Evolutionary conservation across 2,888 invertebrate genomes (phyloP), one percentile per base, ranked within the genome.

Genomic region (Dynastes hyllus): DNA sequence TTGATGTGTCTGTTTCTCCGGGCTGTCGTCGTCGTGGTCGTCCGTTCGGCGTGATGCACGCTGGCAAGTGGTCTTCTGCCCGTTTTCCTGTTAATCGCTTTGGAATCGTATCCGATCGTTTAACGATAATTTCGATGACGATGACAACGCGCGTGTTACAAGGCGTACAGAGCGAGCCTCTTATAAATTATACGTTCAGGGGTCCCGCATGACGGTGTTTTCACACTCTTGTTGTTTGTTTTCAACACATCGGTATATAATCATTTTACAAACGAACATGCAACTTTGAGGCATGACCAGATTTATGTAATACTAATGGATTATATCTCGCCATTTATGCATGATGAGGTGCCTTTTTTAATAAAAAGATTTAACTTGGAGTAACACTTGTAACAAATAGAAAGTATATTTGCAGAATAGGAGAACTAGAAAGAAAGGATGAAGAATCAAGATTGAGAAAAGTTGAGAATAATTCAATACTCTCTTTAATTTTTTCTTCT

Each of bases 101-200:
- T 73, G 16, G 40, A 73, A 73, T 73, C 40, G 37, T 73, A 73
- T 58, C 73, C 58, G 58, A 73, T 73, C 73, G 58, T 73, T 73
- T 73, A 73, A 61, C 58, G 73, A 58, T 73, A 58, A 73, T 73
- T 73, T 73, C 58, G 73, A 73, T 58, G 58, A 73, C 40, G 50
- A 67, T 63, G 63, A 63, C 63, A 32, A 63, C 29, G 63, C 45
- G 67, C 67, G 22, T 22, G 73, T 58, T 37, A n/a, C 58, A 40
- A 61, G 40, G 73, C 73, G 73, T 22, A 29, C 67, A n/a, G 13
- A 58, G 40, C 73, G 73, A 58, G 73, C 27, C 40, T 37, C 58
- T 58, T 73, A n/a, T 58, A 73, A 73, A 73, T 73, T 73, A 73
- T 58, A 58, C 40, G 58, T 73, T 71, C 37, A 16, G 58, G 22